Percentiles rank a stretch among this genome's conserved stretches.
Evolutionary conservation across 2,888 invertebrate species (phyloP).

Genomic region (Pardosa pseudoannulata): DNA sequence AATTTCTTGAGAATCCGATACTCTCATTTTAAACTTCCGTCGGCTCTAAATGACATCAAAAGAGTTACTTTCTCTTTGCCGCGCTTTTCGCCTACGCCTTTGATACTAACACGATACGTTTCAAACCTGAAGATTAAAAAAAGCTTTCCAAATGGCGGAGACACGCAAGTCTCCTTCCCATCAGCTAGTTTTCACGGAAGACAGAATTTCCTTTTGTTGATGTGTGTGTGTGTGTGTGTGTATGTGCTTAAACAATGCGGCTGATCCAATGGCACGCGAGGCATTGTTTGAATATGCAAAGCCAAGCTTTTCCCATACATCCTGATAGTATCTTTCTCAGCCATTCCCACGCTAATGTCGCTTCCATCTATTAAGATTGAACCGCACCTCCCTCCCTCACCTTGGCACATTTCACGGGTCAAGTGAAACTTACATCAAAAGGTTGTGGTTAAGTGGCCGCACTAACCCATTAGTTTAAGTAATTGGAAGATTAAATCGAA

Average conservation of each 20-base stretch:
- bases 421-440: not conserved
- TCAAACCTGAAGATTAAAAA: not conserved
- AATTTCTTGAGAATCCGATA: not conserved
- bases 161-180: conserved; percentile 45
- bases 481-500: not conserved
- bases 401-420: not conserved
- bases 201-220: conserved; percentile 45
- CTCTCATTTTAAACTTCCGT: not conserved
- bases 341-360: conserved; percentile 2
- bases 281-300: conserved; percentile 68
- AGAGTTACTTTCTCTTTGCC: not conserved
- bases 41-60: not conserved
- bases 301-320: conserved; percentile 42
- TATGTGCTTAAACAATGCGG: conserved; percentile 25
- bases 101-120: not conserved
- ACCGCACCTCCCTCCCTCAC: not conserved
- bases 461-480: not conserved
- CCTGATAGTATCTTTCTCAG: conserved; percentile 16
- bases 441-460: not conserved
- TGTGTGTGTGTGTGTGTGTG: not conserved
- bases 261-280: conserved; percentile 35
- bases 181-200: conserved; percentile 53
- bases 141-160: not conserved
- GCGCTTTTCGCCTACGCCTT: not conserved
- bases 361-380: not conserved